Conservation (phyloP, 2,113 vertebrate genomes). For the Dipodomys merriami region DNA sequence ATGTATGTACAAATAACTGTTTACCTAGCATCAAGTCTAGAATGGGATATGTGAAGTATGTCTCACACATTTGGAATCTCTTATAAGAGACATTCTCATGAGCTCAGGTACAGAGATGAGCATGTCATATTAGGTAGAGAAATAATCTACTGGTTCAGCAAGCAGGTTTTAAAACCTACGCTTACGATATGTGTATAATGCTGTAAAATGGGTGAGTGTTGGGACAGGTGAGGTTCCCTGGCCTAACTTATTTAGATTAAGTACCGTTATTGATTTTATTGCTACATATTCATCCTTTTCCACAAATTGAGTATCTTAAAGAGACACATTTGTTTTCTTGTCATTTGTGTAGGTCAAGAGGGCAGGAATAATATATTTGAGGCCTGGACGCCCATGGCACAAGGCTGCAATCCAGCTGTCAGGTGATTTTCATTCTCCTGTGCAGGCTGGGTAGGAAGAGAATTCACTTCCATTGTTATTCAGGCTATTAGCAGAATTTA, state of each 20-base stretch:
- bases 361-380: not conserved
- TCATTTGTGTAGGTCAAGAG: not conserved
- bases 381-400: not conserved
- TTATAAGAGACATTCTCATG: not conserved
- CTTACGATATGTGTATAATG: not conserved
- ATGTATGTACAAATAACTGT: not conserved
- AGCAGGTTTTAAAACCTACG: not conserved
- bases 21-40: not conserved
- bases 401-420: not conserved
- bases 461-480: not conserved
- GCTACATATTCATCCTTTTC: not conserved
- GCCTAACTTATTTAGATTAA: not conserved
- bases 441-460: not conserved
- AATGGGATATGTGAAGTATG: not conserved
- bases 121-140: not conserved
- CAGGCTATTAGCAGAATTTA: not conserved
- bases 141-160: not conserved
- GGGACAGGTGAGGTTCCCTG: not conserved
- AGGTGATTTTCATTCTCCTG: not conserved
- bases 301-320: not conserved
- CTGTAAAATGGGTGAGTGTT: not conserved
- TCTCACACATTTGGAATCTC: not conserved
- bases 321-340: not conserved
- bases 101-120: not conserved
- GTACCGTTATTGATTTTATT: not conserved